Evolutionary conservation across 2,888 invertebrate species (phyloP), one percentile per base, ranked within the genome.

Genomic region (Sarcophaga variegata): DNA sequence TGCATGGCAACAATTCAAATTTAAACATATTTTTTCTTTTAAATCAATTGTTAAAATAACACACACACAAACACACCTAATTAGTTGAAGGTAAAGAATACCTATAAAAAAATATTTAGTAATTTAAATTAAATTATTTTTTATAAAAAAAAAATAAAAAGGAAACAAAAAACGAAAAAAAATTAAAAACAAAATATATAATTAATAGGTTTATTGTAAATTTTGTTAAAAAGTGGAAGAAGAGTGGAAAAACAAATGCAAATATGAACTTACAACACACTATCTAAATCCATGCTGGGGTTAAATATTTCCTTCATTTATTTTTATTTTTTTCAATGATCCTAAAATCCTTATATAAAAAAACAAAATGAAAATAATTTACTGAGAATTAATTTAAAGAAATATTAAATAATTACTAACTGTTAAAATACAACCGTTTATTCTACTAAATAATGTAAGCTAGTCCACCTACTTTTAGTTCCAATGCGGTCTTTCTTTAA

Each of bases 221-320:
- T 87, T 87, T 67, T 81, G 66, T 75, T 62, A 10, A 84, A 66
- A 60, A 77, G 66, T 71, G 20, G 2, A 79, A 71, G 10, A 37
- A 37, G 37, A 37, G 10, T 37, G 37, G 37, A 63, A 64, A 84
- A 77, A 66, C 8, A 62, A 76, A 78, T 22, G 14, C 1, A 12
- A 67, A 81, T 59, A 22, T 66, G 72, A 69, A 37, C n/a, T 63
- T 63, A 45, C 12, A 37, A 62, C 17, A 64, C 22, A 37, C 37
- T 71, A 37, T 25, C 22, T 2, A 86, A 79, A 78, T 84, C 84
- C 87, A 87, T 84, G 87, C 87, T 81, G 69, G 71, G 87, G 81
- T 83, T 25, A 8, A 37, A 66, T 66, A 17, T 25, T 49, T 60
- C 54, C 62, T 71, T 47, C 69, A 6, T 37, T 37, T 37, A 37